Evolutionary conservation across 2,113 vertebrate genomes (phyloP).

Genomic region (Gallinago media): DNA sequence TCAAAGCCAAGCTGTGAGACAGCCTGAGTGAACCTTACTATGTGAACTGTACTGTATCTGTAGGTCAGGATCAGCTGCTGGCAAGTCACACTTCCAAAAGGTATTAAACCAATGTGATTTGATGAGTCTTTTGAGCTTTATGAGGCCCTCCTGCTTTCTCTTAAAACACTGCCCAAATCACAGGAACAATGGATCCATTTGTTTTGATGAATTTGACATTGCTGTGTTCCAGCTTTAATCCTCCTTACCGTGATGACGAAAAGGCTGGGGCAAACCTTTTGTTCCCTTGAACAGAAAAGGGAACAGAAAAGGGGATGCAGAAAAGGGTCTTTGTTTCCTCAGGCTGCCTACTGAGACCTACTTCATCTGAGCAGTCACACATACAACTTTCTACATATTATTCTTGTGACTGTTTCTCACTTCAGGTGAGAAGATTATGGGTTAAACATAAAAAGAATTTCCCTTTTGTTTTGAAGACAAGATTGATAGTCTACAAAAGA

Average conservation of each 20-base stretch:
- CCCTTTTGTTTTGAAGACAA: background rate
- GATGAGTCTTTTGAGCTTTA: background rate
- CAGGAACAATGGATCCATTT: background rate
- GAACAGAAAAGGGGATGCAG: too few species aligned
- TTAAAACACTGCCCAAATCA: background rate
- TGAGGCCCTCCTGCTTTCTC: background rate
- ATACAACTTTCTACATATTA: background rate
- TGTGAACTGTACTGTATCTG: background rate
- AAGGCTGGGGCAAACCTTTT: background rate
- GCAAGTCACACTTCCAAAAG: background rate
- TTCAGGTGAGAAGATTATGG: background rate
- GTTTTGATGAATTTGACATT: background rate
- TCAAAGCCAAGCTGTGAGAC: background rate
- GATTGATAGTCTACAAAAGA: background rate
- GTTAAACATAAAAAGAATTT: background rate
- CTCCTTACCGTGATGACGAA: background rate
- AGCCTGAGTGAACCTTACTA: background rate
- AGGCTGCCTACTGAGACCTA: background rate
- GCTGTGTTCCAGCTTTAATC: background rate
- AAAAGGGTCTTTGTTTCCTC: background rate
- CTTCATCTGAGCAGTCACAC: background rate
- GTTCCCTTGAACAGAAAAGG: background rate
- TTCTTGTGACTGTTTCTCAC: background rate
- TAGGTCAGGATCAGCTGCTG: background rate
- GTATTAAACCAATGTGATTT: background rate